phyloP scores from a whole-genome alignment of 2,888 invertebrate genomes.

The Copidosoma aretas region DNA sequence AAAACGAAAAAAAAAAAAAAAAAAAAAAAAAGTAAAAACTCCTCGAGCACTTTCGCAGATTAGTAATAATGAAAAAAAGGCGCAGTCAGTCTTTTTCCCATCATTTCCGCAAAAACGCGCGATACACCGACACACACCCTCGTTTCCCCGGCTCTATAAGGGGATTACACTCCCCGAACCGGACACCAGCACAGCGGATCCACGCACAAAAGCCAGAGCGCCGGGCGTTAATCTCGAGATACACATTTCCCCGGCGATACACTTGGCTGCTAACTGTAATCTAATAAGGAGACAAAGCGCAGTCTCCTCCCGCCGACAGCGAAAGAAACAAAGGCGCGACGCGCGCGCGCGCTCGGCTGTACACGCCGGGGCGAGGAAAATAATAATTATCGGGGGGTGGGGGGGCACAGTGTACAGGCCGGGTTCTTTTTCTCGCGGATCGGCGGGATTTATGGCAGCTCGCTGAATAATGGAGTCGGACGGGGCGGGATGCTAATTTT shows the following conservation, averaged over 20 bases:
- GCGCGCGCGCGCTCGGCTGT: neutral
- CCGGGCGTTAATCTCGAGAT: slow-evolving; percentile 56
- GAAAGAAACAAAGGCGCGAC: slow-evolving; percentile 27
- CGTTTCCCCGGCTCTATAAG: too few species aligned
- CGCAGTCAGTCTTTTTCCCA: neutral
- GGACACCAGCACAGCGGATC: neutral
- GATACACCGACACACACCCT: too few species aligned
- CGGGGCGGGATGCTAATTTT: slow-evolving; percentile 17
- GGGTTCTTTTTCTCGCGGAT: slow-evolving; percentile 6
- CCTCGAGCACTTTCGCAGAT: slow-evolving; percentile 20
- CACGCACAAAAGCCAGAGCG: slow-evolving; percentile 4
- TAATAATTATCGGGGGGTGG: neutral
- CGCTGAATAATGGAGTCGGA: neutral
- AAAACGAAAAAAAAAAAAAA: neutral
- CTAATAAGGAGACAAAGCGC: slow-evolving; percentile 40
- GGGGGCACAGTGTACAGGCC: too few species aligned
- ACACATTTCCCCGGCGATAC: slow-evolving; percentile 49
- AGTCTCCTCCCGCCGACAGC: slow-evolving; percentile 8
- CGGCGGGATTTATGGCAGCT: slow-evolving; percentile 9
- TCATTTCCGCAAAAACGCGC: too few species aligned
- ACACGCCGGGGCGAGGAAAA: neutral
- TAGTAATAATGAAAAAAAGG: slow-evolving; percentile 18
- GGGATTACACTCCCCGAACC: too few species aligned
- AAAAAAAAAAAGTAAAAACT: neutral
- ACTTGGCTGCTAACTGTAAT: slow-evolving; percentile 29